Percentiles rank a stretch among this genome's conserved stretches.
Evolutionary conservation across 2,113 vertebrate genomes (phyloP).

Genomic region (Lepus americanus): DNA sequence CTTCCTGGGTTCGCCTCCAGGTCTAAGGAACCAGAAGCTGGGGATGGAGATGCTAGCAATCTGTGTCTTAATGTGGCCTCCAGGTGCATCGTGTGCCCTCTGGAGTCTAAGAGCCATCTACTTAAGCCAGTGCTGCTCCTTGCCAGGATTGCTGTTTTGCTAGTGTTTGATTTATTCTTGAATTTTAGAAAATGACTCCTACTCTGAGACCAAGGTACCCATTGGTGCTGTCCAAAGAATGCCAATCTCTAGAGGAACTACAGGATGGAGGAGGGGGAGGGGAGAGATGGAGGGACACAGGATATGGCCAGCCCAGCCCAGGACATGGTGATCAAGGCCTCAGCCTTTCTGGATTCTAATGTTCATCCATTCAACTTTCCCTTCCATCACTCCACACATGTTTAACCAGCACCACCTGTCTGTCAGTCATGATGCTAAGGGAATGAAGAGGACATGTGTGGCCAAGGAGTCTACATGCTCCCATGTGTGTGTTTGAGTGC

Average conservation of each 20-base stretch:
- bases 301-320: background rate
- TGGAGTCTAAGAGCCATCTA: background rate
- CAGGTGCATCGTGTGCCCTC: background rate
- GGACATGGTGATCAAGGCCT: background rate
- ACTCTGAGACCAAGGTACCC: background rate
- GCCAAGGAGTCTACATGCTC: background rate
- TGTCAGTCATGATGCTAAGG: background rate
- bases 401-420: background rate
- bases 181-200: slow-evolving; percentile 7
- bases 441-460: background rate
- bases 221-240: background rate
- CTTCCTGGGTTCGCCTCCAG: background rate
- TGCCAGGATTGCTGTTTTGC: background rate
- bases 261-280: background rate
- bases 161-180: background rate
- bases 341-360: background rate
- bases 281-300: background rate
- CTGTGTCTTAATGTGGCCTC: background rate
- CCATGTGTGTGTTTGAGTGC: fast-evolving
- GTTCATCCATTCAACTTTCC: background rate
- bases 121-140: background rate
- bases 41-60: background rate
- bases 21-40: background rate
- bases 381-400: background rate
- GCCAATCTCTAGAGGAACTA: background rate